phyloP scores from a whole-genome alignment of 2,888 invertebrate species.

The Folsomia manolachei region DNA sequence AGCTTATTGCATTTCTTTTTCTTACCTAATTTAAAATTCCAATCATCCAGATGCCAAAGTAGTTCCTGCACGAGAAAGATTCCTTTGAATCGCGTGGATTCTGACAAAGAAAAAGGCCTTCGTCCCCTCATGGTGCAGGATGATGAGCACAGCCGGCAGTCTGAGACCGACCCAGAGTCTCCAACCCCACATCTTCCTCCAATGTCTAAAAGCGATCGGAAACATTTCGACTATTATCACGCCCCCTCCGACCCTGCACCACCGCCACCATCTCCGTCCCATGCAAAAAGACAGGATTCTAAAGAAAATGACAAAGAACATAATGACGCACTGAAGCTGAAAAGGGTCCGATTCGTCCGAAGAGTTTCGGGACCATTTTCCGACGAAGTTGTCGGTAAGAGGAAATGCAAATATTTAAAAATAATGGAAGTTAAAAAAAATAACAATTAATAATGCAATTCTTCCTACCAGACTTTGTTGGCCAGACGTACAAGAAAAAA shows the following conservation, averaged over 20 bases:
- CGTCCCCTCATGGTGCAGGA: neutral
- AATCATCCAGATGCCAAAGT: conserved; percentile 5
- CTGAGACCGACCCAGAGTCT: neutral
- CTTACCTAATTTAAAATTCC: neutral
- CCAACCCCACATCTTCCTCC: neutral
- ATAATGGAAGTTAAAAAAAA: neutral
- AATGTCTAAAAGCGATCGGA: neutral
- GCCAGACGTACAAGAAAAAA: conserved; percentile 1
- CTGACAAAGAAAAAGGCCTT: neutral
- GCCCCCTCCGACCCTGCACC: neutral
- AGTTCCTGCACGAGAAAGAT: neutral
- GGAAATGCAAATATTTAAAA: too few relatives aligned
- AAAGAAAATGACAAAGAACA: neutral
- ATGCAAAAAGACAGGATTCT: neutral
- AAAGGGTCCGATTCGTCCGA: conserved; percentile 11
- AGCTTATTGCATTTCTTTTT: neutral
- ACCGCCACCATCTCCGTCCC: neutral
- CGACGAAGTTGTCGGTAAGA: conserved; percentile 14
- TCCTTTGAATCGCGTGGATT: conserved; percentile 7
- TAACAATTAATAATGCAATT: neutral
- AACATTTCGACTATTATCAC: conserved; percentile 5
- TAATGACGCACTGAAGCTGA: neutral
- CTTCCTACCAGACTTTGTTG: conserved; percentile 3
- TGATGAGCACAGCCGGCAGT: neutral
- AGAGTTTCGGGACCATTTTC: conserved; percentile 13